Base-by-base conservation (phyloP, 92 coral and sea anemone genomes). In the Meandrina meandrites region DNA sequence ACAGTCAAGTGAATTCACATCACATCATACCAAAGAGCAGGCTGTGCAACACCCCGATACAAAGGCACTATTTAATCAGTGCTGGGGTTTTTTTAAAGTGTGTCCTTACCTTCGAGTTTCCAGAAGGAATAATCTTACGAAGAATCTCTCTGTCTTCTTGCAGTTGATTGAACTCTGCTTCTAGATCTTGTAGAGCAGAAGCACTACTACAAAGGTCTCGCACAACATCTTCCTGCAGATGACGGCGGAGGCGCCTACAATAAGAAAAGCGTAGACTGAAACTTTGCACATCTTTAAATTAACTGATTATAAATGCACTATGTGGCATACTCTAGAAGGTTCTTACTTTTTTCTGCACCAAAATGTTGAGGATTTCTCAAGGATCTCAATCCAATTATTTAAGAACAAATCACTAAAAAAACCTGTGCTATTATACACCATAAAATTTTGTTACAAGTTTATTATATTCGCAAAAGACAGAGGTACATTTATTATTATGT, bases 201-300 rank as follows among this genome's bases (percentile, higher is more conserved):
- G 98, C 98, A 87, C 99, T 94, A 48, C 99, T 95, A 82, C 92
- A 89, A 45, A 97, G 78, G 36, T 97, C 99, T n/a, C 95, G 94
- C 34, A 97, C 96, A 21, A 97, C 91, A 74, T 97, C 99, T 60
- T 97, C 99, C 75, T 97, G 99, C 50, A 97, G 89, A 84, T 81
- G 94, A 37, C 96, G 95, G 22, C 93, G 90, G 81, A 97, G 78
- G 72, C 99, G 94, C 80, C 98, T 96, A 34, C 19, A 60, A 68
- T 67, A 28, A 24, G 40, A 85, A 64, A 56, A 69, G 22, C 1
- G 62, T 18, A 10, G 8, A 31, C 21, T 19, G 75, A 4, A 1
- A 40, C 15, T 48, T 45, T 19, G 56, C 9, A 58, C 37, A 30
- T 18, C 24, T 42, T 32, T 16, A 56, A 31, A 54, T 17, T 8